Evolutionary conservation across 2,113 vertebrate species (phyloP).

Genomic region (Hemicordylus capensis): DNA sequence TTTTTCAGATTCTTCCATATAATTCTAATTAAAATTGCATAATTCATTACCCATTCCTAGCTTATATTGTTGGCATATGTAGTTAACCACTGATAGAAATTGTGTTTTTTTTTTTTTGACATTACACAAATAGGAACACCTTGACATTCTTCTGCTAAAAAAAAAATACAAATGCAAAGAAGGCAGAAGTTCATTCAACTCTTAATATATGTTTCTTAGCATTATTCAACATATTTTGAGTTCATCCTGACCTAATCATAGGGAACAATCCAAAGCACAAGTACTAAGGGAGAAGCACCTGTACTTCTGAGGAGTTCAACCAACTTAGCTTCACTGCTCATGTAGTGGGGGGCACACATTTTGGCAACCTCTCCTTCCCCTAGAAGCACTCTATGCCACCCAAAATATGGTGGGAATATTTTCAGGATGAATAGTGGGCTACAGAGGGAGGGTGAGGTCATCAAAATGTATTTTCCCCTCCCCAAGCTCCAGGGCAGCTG

Average conservation of each 20-base stretch:
- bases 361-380: too few relatives aligned
- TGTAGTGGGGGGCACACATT: too few relatives aligned
- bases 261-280: too few relatives aligned
- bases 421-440: too few relatives aligned
- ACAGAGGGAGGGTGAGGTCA: too few relatives aligned
- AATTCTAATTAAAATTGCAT: not conserved
- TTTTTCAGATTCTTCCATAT: not conserved
- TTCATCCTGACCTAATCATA: not conserved
- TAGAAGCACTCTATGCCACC: too few relatives aligned
- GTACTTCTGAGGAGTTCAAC: too few relatives aligned
- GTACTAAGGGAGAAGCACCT: too few relatives aligned
- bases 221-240: not conserved
- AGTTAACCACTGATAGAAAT: not conserved
- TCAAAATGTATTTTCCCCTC: too few relatives aligned
- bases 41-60: slow-evolving; percentile 5
- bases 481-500: too few relatives aligned
- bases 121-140: not conserved
- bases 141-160: not conserved
- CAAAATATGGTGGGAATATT: too few relatives aligned
- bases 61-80: not conserved
- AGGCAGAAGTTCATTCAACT: not conserved
- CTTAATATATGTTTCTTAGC: not conserved
- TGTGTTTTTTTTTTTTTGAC: not conserved
- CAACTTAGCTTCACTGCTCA: too few relatives aligned
- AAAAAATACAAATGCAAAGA: not conserved